Evolutionary conservation across 2,888 invertebrate species (phyloP).

Genomic region (Eurois occulta): DNA sequence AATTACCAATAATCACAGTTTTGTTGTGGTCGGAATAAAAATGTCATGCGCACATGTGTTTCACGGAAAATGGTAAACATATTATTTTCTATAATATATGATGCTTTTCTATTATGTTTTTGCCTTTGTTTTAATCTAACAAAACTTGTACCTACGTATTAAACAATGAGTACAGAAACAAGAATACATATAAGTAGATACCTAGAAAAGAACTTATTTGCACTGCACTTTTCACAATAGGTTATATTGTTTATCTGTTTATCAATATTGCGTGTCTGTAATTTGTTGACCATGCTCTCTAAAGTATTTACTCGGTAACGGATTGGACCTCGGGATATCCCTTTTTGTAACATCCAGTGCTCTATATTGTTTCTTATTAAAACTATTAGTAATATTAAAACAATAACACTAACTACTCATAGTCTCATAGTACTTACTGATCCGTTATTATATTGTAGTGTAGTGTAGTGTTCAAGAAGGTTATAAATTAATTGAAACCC

Average conservation of each 20-base stretch:
- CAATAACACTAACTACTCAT: neutral
- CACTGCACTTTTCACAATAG: neutral
- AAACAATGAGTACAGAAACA: slow-evolving; percentile 27
- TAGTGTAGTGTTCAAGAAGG: neutral
- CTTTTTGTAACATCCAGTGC: neutral
- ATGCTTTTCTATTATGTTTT: slow-evolving; percentile 10
- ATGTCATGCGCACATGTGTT: slow-evolving; percentile 2
- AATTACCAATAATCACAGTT: slow-evolving; percentile 33
- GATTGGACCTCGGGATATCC: neutral
- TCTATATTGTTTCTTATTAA: neutral
- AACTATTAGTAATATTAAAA: slow-evolving; percentile 11
- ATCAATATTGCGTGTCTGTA: neutral
- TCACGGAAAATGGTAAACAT: slow-evolving; percentile 14
- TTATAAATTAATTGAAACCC: slow-evolving; percentile 38
- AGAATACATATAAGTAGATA: neutral
- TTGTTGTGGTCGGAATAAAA: neutral
- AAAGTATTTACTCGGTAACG: neutral
- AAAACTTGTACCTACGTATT: slow-evolving; percentile 6
- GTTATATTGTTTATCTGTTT: slow-evolving; percentile 7
- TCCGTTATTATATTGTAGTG: neutral
- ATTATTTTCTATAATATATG: slow-evolving; percentile 1
- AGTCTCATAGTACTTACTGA: too few relatives aligned
- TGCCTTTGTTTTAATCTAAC: slow-evolving; percentile 8
- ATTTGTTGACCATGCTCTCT: neutral
- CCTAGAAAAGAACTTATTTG: neutral